Evolutionary conservation across 2,113 vertebrate genomes (phyloP).

Genomic region (Mixornis gularis): DNA sequence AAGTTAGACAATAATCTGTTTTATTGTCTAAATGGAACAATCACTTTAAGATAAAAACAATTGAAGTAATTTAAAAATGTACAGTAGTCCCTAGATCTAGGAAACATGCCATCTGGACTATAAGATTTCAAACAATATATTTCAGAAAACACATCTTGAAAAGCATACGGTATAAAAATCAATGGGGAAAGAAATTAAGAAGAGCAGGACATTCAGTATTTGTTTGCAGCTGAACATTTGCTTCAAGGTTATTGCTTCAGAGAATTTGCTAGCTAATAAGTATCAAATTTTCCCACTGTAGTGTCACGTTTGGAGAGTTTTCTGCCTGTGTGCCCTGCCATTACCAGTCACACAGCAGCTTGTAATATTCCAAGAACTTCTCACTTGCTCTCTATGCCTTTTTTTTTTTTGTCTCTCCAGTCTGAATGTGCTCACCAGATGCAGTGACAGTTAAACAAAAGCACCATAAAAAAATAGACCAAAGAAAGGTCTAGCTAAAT

Average conservation of each 20-base stretch:
- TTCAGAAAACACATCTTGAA: not conserved
- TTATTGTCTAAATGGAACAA: not conserved
- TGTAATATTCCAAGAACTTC: slow-evolving; percentile 45
- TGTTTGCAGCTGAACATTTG: not conserved
- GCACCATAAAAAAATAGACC: not conserved
- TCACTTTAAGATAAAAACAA: not conserved
- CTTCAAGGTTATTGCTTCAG: not conserved
- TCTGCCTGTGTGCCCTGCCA: slow-evolving; percentile 43
- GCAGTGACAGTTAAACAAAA: slow-evolving; percentile 13
- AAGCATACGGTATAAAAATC: not conserved
- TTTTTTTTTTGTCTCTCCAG: not conserved
- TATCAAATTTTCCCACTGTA: slow-evolving; percentile 63
- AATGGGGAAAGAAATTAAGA: not conserved
- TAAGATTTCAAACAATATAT: not conserved
- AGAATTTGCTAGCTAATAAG: slow-evolving; percentile 1
- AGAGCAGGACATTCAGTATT: not conserved
- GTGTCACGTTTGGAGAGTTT: not conserved
- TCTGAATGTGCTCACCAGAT: slow-evolving; percentile 60
- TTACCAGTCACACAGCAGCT: slow-evolving; percentile 68
- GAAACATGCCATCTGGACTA: not conserved
- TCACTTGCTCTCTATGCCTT: not conserved
- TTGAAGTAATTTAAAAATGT: not conserved
- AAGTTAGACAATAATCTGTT: not conserved
- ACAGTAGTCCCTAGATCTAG: not conserved
- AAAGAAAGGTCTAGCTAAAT: not conserved